Conservation (phyloP, 2,888 invertebrate species). For the Charanyca ferruginea region DNA sequence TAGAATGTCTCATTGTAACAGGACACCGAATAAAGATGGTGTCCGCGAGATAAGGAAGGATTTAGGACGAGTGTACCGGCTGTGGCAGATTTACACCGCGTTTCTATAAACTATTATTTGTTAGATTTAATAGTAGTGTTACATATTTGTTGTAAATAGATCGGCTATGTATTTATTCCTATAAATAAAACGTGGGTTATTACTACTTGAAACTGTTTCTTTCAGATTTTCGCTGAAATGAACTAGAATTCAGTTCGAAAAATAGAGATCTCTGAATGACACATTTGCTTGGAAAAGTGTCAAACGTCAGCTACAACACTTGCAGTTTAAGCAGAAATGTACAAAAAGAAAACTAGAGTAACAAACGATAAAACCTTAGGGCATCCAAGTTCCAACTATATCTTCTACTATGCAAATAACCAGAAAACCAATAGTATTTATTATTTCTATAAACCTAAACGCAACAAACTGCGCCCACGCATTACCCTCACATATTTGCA, state of each 20-base stretch:
- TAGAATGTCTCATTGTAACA: conserved; percentile 79
- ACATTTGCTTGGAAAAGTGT: not conserved
- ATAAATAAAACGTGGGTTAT: not conserved
- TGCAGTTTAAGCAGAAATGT: not conserved
- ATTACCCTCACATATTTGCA: conserved; percentile 78
- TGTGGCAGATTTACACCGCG: conserved; percentile 73
- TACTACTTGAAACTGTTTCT: rapidly evolving
- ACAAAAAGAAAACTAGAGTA: too few species aligned
- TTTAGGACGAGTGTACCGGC: conserved; percentile 74
- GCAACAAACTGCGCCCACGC: conserved; percentile 54
- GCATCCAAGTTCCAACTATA: too few species aligned
- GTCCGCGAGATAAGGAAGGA: conserved; percentile 82
- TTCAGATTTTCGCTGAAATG: not conserved
- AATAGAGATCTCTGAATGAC: not conserved
- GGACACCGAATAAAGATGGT: conserved; percentile 81
- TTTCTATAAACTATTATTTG: conserved; percentile 73
- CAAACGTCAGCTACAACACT: not conserved
- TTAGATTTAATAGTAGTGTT: conserved; percentile 67
- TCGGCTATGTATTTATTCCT: conserved; percentile 21
- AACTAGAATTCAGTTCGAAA: not conserved
- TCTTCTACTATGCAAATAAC: not conserved
- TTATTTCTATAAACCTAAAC: conserved; percentile 23
- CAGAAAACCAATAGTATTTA: not conserved
- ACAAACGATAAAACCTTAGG: not conserved
- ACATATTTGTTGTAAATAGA: conserved; percentile 30